A percentile compares a stretch with the other conserved stretches of the same genome.
Evolutionary conservation across 1,140 invertebrate genomes (phyloP).

Genomic region (Tetragonula clypearis): DNA sequence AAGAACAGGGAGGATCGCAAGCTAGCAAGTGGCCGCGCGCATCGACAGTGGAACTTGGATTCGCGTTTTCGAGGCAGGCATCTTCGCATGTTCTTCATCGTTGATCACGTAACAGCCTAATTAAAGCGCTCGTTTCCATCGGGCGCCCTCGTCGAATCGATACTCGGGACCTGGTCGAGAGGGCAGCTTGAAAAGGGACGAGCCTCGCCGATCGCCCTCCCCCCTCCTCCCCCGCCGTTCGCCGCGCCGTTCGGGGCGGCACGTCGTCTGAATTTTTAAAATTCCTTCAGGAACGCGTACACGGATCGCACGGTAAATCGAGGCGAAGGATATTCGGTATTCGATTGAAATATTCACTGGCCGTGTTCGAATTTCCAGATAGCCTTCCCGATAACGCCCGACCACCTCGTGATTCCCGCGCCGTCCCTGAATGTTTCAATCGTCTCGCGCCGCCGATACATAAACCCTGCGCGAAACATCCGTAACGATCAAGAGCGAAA

Average conservation of each 20-base stretch:
- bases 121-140: constrained; percentile 21
- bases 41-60: not conserved
- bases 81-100: constrained; percentile 33
- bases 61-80: constrained; percentile 5
- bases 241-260: not conserved
- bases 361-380: constrained; percentile 50
- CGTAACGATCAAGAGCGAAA: not conserved
- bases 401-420: not conserved
- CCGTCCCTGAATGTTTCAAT: constrained; percentile 42
- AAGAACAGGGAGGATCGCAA: not conserved
- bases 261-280: constrained; percentile 47
- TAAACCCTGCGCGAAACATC: constrained; percentile 24
- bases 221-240: not conserved
- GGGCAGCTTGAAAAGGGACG: constrained; percentile 22
- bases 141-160: constrained; percentile 25
- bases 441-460: constrained; percentile 27
- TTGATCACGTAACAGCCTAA: constrained; percentile 45
- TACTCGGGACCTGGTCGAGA: constrained; percentile 16
- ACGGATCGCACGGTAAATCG: constrained; percentile 51
- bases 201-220: not conserved
- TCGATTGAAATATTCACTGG: constrained; percentile 53
- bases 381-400: constrained; percentile 1
- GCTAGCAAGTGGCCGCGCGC: constrained; percentile 2
- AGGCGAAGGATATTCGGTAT: constrained; percentile 50
- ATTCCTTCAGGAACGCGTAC: constrained; percentile 52